Percentiles rank a stretch among this genome's conserved stretches.
phyloP scores from a whole-genome alignment of 2,888 invertebrate genomes.

The Taphrorychus bicolor region DNA sequence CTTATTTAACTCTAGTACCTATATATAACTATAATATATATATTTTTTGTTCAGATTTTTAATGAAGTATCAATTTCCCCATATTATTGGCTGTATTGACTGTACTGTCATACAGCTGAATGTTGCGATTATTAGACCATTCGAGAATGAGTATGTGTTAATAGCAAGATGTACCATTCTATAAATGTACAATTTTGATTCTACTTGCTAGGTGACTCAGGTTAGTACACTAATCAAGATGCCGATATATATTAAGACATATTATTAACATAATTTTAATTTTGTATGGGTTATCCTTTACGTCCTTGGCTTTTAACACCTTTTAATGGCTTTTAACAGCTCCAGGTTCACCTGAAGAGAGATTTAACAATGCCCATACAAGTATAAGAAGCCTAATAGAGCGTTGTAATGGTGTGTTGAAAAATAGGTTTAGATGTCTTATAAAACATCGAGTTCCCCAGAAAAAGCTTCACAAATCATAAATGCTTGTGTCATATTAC shows the following conservation, averaged over 20 bases:
- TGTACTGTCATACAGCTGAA: no score
- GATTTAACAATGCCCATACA: conserved; percentile 21
- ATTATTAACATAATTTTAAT: conserved; percentile 1
- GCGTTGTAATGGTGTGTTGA: conserved; percentile 38
- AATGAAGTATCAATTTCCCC: no score
- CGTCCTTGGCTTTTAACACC: no score
- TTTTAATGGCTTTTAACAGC: conserved; percentile 39
- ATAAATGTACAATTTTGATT: no score
- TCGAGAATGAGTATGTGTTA: no score
- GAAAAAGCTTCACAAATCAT: conserved; percentile 25
- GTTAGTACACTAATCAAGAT: background rate
- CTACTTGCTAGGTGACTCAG: conserved; percentile 10
- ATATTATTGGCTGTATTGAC: no score
- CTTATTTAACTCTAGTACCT: no score
- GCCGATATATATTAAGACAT: background rate
- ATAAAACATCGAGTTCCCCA: conserved; percentile 37
- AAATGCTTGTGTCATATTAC: conserved; percentile 34
- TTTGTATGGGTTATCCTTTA: conserved; percentile 29
- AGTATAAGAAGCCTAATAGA: conserved; percentile 30
- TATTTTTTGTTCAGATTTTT: no score
- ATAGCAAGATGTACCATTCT: no score
- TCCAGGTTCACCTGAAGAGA: conserved; percentile 24
- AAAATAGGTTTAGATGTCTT: conserved; percentile 35
- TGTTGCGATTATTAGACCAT: no score
- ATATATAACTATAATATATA: no score